Evolutionary conservation across 2,888 invertebrate genomes (phyloP).

Genomic region (Leptodirus hochenwartii): DNA sequence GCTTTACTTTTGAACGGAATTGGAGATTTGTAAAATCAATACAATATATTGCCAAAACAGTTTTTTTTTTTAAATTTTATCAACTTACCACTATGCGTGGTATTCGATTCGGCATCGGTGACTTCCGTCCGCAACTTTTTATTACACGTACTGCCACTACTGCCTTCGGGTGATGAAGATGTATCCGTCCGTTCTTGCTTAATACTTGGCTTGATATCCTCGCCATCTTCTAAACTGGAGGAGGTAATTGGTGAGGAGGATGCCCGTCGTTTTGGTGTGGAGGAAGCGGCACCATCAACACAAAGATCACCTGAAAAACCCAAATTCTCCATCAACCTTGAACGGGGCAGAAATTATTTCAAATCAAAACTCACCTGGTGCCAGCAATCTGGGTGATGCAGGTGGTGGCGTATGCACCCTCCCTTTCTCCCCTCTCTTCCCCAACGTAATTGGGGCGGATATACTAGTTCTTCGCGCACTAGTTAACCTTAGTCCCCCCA

Average conservation of each 20-base stretch:
- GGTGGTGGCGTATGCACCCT: constrained; percentile 59
- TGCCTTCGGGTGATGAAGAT: constrained; percentile 40
- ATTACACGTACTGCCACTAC: constrained; percentile 48
- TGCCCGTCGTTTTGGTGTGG: constrained; percentile 48
- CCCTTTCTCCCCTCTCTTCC: constrained; percentile 24
- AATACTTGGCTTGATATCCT: constrained; percentile 32
- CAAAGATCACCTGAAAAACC: constrained; percentile 43
- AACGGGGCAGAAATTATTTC: too few relatives aligned
- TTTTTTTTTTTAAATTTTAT: constrained; percentile 1
- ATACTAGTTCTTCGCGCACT: constrained; percentile 51
- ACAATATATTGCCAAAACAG: not conserved
- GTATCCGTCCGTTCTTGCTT: constrained; percentile 50
- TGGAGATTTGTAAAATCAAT: too few relatives aligned
- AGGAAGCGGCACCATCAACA: constrained; percentile 67
- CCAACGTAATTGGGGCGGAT: constrained; percentile 46
- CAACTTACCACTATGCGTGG: constrained; percentile 74
- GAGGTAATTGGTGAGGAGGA: constrained; percentile 28
- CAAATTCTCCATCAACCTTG: too few relatives aligned
- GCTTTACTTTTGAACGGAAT: too few relatives aligned
- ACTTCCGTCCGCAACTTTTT: constrained; percentile 50
- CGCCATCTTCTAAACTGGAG: constrained; percentile 26
- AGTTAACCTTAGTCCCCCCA: constrained; percentile 44
- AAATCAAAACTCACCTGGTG: constrained; percentile 44
- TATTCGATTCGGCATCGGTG: constrained; percentile 78
- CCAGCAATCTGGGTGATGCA: constrained; percentile 44